Evolutionary conservation across 2,797 vertebrate species (phyloP), one percentile per base, ranked within the genome.

Genomic region (Urosaurus nigricauda): DNA sequence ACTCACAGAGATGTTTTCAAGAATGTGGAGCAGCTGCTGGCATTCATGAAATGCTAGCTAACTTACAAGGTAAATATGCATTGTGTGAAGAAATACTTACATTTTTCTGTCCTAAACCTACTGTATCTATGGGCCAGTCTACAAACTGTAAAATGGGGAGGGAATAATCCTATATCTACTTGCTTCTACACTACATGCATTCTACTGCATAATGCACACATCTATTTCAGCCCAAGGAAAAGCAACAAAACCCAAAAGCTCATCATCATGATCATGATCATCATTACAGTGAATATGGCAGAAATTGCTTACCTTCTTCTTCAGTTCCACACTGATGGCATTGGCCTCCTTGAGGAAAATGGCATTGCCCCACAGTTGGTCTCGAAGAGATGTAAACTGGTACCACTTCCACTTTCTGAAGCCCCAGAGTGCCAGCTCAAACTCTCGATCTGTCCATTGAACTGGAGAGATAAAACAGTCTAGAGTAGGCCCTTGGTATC

Each of bases 341-440:
- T 99, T 99, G 93, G 99, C 98, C 95, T 99, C 99, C 93, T 99
- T 99, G 14, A 99, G 97, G 92, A 99, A 99, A 95, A 99, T 98
- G 91, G 99, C 99, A 0, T 99, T 99, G 88, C 99, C 99, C 99
- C 99, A 99, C 37, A 99, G 95, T 85, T 98, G 97, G 95, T 99
- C 99, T 0, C 99, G 97, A 24, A 99, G 97, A 0, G 99, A 99
- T 2, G 99, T 99, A 96, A 99, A 99, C 95, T 99, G 99, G 96
- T 99, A 99, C 97, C 98, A 98, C 89, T 98, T 98, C 99, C 99
- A 99, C 94, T 99, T 99, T 47, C 98, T 97, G 94, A 98, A 99
- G 93, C 98, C 98, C 98, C 98, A 99, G 88, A 99, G 96, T 0
- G 98, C 99, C 84, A 98, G 94, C 92, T 99, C 98, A 0, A 97